Conservation (phyloP, 2,888 invertebrate genomes). For the Rhamphomyia laevipes region DNA sequence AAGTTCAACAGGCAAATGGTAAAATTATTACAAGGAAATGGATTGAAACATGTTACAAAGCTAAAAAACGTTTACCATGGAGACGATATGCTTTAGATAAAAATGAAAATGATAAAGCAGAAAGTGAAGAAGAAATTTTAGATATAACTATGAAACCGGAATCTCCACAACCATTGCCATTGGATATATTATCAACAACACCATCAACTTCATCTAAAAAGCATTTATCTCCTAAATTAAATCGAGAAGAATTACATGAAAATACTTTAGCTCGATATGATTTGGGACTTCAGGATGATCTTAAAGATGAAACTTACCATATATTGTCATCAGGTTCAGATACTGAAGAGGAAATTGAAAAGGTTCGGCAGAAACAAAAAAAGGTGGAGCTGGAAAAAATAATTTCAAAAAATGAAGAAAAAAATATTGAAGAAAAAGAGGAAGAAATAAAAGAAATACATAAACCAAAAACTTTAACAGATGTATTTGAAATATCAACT, state of each 20-base stretch:
- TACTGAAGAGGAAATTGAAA: slow-evolving; percentile 34
- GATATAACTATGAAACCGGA: slow-evolving; percentile 21
- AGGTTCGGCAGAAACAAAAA: slow-evolving; percentile 10
- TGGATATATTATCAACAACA: not conserved
- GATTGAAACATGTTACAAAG: slow-evolving; percentile 52
- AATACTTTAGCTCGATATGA: slow-evolving; percentile 8
- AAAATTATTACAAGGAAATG: slow-evolving; percentile 58
- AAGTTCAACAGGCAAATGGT: slow-evolving; percentile 50
- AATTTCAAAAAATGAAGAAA: not conserved
- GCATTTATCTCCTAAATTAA: not conserved
- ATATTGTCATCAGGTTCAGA: slow-evolving; percentile 25
- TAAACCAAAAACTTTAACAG: slow-evolving; percentile 1
- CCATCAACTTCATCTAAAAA: not conserved
- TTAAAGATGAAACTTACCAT: not conserved
- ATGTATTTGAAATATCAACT: slow-evolving; percentile 29
- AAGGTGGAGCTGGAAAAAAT: not conserved
- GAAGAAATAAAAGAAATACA: slow-evolving; percentile 8
- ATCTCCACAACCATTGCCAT: not conserved
- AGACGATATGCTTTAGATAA: slow-evolving; percentile 31
- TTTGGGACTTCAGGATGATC: slow-evolving; percentile 1
- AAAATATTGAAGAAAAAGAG: slow-evolving; percentile 7
- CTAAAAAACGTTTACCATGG: slow-evolving; percentile 42
- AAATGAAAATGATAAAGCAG: slow-evolving; percentile 20
- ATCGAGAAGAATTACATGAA: slow-evolving; percentile 4
- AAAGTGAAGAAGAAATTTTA: slow-evolving; percentile 34